Conservation (phyloP, 2,113 vertebrate species). For the Murina feae region DNA sequence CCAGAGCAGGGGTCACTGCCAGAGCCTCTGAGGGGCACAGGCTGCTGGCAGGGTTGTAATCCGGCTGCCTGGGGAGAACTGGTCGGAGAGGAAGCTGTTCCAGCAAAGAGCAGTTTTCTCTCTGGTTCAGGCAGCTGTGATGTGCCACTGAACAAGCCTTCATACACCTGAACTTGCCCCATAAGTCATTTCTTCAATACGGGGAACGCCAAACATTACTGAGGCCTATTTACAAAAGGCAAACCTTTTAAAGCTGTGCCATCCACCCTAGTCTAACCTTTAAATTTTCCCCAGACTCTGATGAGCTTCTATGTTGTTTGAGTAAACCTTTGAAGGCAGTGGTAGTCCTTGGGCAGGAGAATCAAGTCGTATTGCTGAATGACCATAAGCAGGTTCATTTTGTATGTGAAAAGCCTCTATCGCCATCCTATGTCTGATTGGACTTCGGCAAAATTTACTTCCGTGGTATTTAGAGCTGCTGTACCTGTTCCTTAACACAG, state of each 20-base stretch:
- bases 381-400: conserved; percentile 75
- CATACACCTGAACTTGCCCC: conserved; percentile 13
- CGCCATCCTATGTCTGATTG: conserved; percentile 72
- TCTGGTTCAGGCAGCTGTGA: conserved; percentile 13
- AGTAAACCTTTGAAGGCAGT: conserved; percentile 70
- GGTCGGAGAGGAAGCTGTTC: conserved; percentile 45
- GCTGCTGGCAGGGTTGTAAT: neutral
- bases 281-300: conserved; percentile 56
- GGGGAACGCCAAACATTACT: conserved; percentile 41
- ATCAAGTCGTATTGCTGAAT: conserved; percentile 70
- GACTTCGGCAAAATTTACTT: conserved; percentile 78
- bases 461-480: conserved; percentile 85
- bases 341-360: conserved; percentile 63
- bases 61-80: conserved; percentile 28
- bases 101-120: conserved; percentile 23
- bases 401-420: conserved; percentile 74
- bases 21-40: conserved; percentile 18
- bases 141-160: neutral
- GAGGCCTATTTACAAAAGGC: conserved; percentile 54
- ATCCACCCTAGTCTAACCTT: conserved; percentile 61
- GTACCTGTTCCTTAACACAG: conserved; percentile 79
- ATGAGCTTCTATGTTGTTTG: conserved; percentile 61
- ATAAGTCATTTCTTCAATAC: conserved; percentile 50
- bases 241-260: neutral
- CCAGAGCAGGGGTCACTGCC: conserved; percentile 41